Conservation (phyloP, 2,888 invertebrate genomes). For the Dynastes hyllus region DNA sequence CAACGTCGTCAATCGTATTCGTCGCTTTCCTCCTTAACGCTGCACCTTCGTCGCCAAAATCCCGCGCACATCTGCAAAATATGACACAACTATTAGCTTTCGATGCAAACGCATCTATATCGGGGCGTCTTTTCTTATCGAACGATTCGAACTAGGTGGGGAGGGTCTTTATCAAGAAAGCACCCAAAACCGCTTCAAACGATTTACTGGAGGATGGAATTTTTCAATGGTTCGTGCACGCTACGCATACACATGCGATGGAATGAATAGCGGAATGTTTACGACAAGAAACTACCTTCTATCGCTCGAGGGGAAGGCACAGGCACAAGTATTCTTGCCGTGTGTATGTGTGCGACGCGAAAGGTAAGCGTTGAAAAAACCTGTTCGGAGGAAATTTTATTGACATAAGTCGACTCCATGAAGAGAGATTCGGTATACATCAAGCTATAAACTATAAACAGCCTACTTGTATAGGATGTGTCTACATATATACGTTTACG, state of each 20-base stretch:
- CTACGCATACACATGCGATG: not conserved
- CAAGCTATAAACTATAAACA: too few relatives aligned
- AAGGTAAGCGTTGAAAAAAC: conserved; percentile 10
- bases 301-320: not conserved
- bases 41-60: conserved; percentile 3
- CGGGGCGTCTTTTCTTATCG: conserved; percentile 14
- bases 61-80: conserved; percentile 9
- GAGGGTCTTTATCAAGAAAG: not conserved
- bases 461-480: not conserved
- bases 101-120: conserved; percentile 30
- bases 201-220: not conserved
- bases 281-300: conserved; percentile 4
- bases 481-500: not conserved
- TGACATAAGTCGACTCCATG: conserved; percentile 9
- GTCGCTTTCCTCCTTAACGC: not conserved
- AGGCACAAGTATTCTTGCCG: not conserved
- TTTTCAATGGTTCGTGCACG: conserved; percentile 16
- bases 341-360: conserved; percentile 10
- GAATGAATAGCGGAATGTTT: not conserved
- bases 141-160: too few relatives aligned
- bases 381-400: conserved; percentile 17
- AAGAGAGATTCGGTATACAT: not conserved
- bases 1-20: not conserved
- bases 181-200: too few relatives aligned
- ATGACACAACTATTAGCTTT: conserved; percentile 9